Evolutionary conservation across 2,797 vertebrate species (phyloP).

Genomic region (Alosa sapidissima): DNA sequence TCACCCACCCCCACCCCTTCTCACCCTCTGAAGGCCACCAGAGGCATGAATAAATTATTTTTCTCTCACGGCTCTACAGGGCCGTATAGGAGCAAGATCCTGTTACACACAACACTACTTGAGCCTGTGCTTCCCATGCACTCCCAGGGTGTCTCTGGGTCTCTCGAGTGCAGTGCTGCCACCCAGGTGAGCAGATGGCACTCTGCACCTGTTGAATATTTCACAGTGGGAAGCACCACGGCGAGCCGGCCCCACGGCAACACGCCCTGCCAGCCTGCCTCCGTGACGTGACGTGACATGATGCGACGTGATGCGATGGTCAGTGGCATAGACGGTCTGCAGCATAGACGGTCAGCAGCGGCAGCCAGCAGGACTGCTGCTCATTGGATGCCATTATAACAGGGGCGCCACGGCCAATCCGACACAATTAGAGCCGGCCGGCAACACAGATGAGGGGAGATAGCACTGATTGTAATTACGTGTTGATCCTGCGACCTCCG

Average conservation of each 20-base stretch:
- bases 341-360: too few relatives aligned
- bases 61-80: neutral
- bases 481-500: constrained; percentile 57
- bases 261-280: too few relatives aligned
- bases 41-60: neutral
- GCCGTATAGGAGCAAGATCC: neutral
- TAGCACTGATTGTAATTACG: constrained; percentile 60
- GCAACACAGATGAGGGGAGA: constrained; percentile 51
- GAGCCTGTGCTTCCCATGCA: constrained; percentile 3
- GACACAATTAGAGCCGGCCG: constrained; percentile 56
- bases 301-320: neutral
- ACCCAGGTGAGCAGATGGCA: constrained; percentile 48
- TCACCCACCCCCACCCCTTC: neutral
- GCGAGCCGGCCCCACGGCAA: constrained; percentile 41
- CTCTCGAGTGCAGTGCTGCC: neutral
- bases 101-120: neutral
- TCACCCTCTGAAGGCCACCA: neutral
- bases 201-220: constrained; percentile 55
- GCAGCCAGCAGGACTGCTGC: neutral
- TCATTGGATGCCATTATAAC: constrained; percentile 16
- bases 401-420: constrained; percentile 54
- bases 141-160: neutral
- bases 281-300: neutral
- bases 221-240: constrained; percentile 49
- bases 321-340: too few relatives aligned